Base-by-base conservation (phyloP, 2,888 invertebrate species). In the Apodemia duryi region DNA sequence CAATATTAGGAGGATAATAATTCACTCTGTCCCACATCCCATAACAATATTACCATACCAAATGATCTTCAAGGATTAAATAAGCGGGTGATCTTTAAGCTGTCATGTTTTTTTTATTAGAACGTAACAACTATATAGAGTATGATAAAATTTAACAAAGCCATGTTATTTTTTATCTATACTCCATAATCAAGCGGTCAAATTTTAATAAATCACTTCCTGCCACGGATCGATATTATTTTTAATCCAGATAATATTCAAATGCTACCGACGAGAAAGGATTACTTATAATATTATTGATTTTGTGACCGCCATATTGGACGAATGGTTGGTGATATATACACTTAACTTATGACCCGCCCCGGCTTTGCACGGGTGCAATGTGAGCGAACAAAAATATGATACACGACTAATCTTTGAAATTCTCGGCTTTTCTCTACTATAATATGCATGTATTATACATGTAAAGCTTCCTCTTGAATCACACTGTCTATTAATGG, bases 161-260 rank as follows among this genome's bases (percentile, higher is more conserved):
- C 70, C 75, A 66, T 76, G 76, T 77, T 75, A 74, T 80, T 84
- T 84, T 83, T 83, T 80, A 81, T 79, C 74, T 71, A 73, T 72
- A 71, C 72, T 71, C 76, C 80, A 76, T 81, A 81, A 86, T 84
- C 85, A 78, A 75, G 73, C 77, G 80, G 81, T 85, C 83, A 79
- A 78, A 80, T 73, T 85, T 69, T 73, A 72, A 73, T 73, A 86
- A 82, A 89, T 88, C 83, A 81, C 78, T 88, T 89, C 88, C 88
- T 86, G 89, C 74, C 64, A 67, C 71, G 72, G 79, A 81, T 80
- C 81, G 79, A 83, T 82, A 78, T 77, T 75, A 79, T 79, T 80
- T 74, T 71, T 70, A 73, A 71, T 70, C 66, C 66, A 71, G 72
- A 72, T 71, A 71, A 72, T 68, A 69, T 68, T 71, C 74, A 57